Base-by-base conservation (phyloP, 2,888 invertebrate species). In the Kuschelorhynchus macadamiae region DNA sequence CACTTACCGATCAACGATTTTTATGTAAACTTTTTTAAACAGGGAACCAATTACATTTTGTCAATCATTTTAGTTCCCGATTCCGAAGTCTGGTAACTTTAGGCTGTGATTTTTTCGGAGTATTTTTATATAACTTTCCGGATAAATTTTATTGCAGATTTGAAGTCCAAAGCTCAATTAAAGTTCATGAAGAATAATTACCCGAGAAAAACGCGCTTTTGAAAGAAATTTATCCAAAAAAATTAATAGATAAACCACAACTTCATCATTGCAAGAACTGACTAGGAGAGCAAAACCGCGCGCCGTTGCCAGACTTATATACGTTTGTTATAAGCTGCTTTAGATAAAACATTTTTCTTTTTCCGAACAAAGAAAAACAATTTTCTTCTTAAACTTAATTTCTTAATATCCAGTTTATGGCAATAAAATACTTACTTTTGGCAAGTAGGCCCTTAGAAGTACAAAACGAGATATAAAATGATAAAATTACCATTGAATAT, bases 61-160 rank as follows among this genome's bases (percentile, higher is more conserved):
- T 67, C 69, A 63, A 63, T 69, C 69, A 73, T 72, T 71, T 61
- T 52, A 52, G 52, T 69, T 67, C 70, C 55, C 65, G 70, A 73
- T 64, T 66, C 59, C 67, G 65, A 56, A 71, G 66, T 67, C 69
- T 60, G 39, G 46, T 70, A 65, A 68, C 63, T 69, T 61, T 59
- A 39, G 53, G 63, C 61, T 59, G 62, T 53, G 56, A 61, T 52
- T 71, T 67, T 33, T 67, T 64, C 44, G 64, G 47, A 53, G 52
- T 44, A 50, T 17, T 57, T 64, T 49, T 21, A 21, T 8, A 11
- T 16, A 32, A 53, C 18, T 52, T 44, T 41, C 20, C 30, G 33
- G 14, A 11, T 18, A 50, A 61, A 14, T 52, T 61, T 61, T 30
- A 17, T 41, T 21, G 16, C 30, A 25, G 25, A 61, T 41, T 30